Evolutionary conservation across 2,888 invertebrate species (phyloP).

Genomic region (Nebria salina): DNA sequence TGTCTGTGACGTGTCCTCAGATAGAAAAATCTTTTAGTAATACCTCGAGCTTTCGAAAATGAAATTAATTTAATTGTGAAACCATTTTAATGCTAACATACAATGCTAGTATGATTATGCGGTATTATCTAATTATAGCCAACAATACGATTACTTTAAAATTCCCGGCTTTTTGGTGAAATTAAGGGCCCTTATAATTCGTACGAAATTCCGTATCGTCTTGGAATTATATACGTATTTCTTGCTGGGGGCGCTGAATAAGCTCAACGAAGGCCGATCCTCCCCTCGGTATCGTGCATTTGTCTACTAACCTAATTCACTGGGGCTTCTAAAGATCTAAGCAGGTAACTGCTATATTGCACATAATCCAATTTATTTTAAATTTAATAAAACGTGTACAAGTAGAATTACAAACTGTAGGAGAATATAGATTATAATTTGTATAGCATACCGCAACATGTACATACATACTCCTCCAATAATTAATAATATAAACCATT

Average conservation of each 20-base stretch:
- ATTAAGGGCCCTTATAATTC: neutral
- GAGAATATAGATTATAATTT: constrained; percentile 1
- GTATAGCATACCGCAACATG: neutral
- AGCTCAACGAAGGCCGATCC: neutral
- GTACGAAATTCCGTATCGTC: neutral
- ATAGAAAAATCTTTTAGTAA: neutral
- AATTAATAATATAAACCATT: constrained; percentile 2
- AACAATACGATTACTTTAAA: neutral
- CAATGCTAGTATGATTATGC: neutral
- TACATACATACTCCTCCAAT: neutral
- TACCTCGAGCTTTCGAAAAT: neutral
- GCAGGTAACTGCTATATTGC: constrained; percentile 43
- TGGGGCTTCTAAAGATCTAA: constrained; percentile 44
- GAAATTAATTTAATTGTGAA: neutral
- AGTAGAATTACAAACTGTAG: constrained; percentile 28
- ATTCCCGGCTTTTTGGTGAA: neutral
- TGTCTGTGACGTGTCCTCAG: too few relatives aligned
- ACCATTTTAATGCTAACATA: too few relatives aligned
- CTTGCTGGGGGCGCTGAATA: neutral
- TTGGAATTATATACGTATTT: neutral
- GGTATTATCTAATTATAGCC: neutral
- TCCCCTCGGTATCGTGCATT: constrained; percentile 3
- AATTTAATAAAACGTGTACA: constrained; percentile 44
- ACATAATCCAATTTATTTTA: constrained; percentile 43
- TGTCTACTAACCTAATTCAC: constrained; percentile 40